Conservation (phyloP, 2,888 invertebrate genomes). For the Caenorhabditis wallacei region DNA sequence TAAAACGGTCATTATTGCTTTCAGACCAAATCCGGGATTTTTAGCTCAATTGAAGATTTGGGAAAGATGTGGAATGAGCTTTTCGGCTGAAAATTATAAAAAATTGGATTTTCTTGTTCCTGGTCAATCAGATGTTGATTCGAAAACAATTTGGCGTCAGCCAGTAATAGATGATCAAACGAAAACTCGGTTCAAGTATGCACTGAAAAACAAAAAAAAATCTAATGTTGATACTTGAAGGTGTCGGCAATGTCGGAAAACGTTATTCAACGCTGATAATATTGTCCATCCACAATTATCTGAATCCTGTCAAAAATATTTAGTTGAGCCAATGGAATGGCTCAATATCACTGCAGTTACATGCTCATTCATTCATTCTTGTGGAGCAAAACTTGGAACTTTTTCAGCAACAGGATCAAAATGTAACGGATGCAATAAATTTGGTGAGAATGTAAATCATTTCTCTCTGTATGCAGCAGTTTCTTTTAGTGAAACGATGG, state of each 20-base stretch:
- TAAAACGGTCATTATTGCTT: constrained; percentile 3
- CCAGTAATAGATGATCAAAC: constrained; percentile 17
- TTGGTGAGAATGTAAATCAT: constrained; percentile 17
- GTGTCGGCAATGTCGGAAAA: constrained; percentile 51
- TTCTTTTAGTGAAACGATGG: constrained; percentile 34
- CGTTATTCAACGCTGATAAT: constrained; percentile 39
- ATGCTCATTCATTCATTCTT: constrained; percentile 43
- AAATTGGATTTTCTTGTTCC: constrained; percentile 8
- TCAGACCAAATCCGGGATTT: constrained; percentile 53
- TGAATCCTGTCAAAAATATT: constrained; percentile 29
- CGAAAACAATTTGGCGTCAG: constrained; percentile 33
- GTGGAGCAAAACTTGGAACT: constrained; percentile 52
- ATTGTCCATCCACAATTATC: constrained; percentile 3
- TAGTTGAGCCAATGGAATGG: constrained; percentile 60
- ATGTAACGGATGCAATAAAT: constrained; percentile 40
- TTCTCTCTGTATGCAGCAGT: too few species aligned
- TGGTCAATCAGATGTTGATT: background rate
- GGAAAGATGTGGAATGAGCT: constrained; percentile 30
- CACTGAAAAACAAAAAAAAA: too few species aligned
- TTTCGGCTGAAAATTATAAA: constrained; percentile 10
- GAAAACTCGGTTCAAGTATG: constrained; percentile 44
- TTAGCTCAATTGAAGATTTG: constrained; percentile 52
- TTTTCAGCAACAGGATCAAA: constrained; percentile 32
- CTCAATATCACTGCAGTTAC: background rate
- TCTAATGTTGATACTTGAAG: constrained; percentile 14